phyloP scores from a whole-genome alignment of 2,113 vertebrate genomes.

The Pseudopodoces humilis region DNA sequence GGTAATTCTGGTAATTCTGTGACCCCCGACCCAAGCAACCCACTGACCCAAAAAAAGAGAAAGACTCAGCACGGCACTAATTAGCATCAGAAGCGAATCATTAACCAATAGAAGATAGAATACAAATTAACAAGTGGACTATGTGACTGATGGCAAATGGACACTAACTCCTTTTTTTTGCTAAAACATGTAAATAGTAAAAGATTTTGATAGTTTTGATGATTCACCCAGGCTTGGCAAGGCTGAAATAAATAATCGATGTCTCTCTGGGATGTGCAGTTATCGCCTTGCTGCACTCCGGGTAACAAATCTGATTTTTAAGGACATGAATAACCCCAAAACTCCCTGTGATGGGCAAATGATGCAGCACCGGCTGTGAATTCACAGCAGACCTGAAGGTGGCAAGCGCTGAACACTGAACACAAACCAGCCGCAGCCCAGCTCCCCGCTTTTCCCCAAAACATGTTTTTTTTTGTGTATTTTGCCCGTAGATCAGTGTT shows the following conservation, averaged over 20 bases:
- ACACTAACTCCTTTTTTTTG: not conserved
- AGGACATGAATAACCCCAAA: not conserved
- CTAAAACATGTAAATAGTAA: not conserved
- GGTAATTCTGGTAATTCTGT: not conserved
- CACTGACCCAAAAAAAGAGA: not conserved
- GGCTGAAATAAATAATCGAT: not conserved
- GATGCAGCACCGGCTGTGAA: not conserved
- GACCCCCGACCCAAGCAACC: not conserved
- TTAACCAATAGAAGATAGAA: not conserved
- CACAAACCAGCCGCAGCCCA: fast-evolving
- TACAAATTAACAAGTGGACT: not conserved
- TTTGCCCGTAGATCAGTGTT: fast-evolving
- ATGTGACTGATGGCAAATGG: not conserved
- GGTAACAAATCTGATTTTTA: not conserved
- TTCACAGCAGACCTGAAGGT: conserved; percentile 65
- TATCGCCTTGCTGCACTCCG: fast-evolving
- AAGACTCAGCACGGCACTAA: not conserved
- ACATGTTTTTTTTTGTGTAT: fast-evolving
- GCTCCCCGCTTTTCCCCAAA: not conserved
- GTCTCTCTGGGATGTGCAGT: fast-evolving
- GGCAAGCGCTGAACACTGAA: conserved; percentile 54
- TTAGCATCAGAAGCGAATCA: not conserved
- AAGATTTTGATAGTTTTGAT: not conserved
- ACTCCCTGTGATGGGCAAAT: fast-evolving
- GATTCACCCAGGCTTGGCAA: not conserved